Evolutionary conservation across 2,113 vertebrate genomes (phyloP).

Genomic region (Gymnobelideus leadbeateri): DNA sequence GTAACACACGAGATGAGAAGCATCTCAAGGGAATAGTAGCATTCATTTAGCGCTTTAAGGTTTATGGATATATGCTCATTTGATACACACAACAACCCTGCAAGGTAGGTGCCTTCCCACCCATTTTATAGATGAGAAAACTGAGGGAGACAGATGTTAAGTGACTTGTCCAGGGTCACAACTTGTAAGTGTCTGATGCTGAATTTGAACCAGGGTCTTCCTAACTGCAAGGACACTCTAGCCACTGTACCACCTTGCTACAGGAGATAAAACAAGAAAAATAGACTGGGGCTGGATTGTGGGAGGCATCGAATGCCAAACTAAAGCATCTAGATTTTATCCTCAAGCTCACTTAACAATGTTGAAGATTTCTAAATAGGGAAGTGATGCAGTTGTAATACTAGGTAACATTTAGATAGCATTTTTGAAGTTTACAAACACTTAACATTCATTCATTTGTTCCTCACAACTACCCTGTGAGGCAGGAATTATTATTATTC

Average conservation of each 20-base stretch:
- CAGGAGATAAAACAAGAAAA: background rate
- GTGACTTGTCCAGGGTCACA: background rate
- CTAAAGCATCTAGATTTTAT: constrained; percentile 27
- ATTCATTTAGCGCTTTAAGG: background rate
- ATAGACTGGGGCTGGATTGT: background rate
- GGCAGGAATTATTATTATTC: background rate
- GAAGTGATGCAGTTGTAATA: background rate
- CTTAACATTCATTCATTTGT: background rate
- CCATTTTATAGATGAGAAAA: background rate
- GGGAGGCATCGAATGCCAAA: background rate
- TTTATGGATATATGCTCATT: background rate
- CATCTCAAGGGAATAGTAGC: background rate
- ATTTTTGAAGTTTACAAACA: background rate
- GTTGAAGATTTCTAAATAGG: background rate
- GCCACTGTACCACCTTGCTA: background rate
- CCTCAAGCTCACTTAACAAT: background rate
- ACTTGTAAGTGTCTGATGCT: background rate
- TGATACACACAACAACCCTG: background rate
- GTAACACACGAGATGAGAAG: too few species aligned
- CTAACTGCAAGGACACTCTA: background rate
- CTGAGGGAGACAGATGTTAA: background rate
- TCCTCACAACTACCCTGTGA: background rate
- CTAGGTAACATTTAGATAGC: background rate
- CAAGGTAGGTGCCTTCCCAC: background rate
- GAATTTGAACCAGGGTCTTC: background rate